phyloP scores from a whole-genome alignment of 2,888 invertebrate species.

The Dicranocentrus wangi region DNA sequence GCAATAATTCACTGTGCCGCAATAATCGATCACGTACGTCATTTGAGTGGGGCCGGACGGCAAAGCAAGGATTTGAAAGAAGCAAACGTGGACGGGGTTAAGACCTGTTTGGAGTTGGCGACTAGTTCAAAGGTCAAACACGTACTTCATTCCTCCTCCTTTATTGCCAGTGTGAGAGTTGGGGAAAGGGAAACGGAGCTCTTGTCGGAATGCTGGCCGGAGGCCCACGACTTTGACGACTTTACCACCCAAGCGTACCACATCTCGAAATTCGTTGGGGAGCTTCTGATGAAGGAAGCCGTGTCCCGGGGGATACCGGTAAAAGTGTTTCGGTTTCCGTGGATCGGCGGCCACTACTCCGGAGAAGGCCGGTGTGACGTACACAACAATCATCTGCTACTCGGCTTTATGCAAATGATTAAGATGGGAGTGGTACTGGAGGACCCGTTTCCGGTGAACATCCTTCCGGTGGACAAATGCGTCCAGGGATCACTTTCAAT shows the following conservation, averaged over 20 bases:
- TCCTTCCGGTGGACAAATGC: conserved; percentile 17
- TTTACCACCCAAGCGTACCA: conserved; percentile 5
- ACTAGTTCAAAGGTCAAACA: neutral
- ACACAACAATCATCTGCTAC: neutral
- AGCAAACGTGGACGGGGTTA: no score
- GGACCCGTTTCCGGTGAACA: neutral
- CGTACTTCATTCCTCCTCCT: neutral
- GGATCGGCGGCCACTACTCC: neutral
- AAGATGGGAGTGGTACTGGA: neutral
- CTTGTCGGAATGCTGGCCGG: conserved; percentile 16
- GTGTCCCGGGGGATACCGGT: conserved; percentile 6
- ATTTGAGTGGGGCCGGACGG: no score
- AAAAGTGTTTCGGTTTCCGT: neutral
- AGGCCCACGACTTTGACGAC: conserved; percentile 15
- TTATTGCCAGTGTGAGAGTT: neutral
- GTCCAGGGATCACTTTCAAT: neutral
- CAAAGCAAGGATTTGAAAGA: no score
- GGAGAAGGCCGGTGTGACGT: neutral
- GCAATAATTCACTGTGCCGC: neutral
- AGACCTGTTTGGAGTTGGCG: neutral
- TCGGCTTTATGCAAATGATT: neutral
- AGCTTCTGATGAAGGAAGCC: neutral
- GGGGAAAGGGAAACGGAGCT: no score
- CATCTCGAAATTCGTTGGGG: conserved; percentile 22
- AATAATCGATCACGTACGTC: no score